These are phyloP conservation scores for Parochlus steinenii DNA, from an alignment of 2,888 invertebrate species.

Conservation along the genomic window DNA sequence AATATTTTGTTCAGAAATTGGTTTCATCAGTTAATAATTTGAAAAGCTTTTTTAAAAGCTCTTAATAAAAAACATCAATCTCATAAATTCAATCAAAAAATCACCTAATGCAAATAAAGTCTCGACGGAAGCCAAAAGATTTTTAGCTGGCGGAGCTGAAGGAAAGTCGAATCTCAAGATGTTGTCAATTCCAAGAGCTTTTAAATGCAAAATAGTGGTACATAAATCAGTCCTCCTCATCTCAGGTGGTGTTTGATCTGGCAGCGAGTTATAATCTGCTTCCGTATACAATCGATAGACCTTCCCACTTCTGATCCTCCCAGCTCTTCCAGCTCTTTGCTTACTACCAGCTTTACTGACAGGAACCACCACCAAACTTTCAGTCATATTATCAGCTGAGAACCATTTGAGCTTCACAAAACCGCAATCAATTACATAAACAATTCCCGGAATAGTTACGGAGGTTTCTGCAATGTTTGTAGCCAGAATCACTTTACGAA, in stretches of 20 bases:
- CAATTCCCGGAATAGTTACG: slow-evolving; percentile 83
- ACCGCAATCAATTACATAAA: slow-evolving; percentile 88
- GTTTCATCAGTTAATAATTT: background rate
- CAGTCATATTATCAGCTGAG: slow-evolving; percentile 66
- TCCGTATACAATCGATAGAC: slow-evolving; percentile 74
- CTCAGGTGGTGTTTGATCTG: slow-evolving; percentile 68
- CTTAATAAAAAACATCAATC: background rate
- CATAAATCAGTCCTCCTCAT: slow-evolving; percentile 82
- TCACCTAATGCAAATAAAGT: slow-evolving; percentile 62
- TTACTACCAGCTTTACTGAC: slow-evolving; percentile 76
- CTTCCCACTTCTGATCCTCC: slow-evolving; percentile 68
- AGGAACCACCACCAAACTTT: slow-evolving; percentile 66
- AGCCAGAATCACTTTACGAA: slow-evolving; percentile 78
- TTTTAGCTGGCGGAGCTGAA: slow-evolving; percentile 79
- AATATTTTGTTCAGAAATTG: too few relatives aligned
- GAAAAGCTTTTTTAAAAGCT: background rate
- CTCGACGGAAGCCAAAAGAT: slow-evolving; percentile 71
- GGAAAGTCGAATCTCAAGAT: slow-evolving; percentile 84
- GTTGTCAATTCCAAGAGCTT: slow-evolving; percentile 88
- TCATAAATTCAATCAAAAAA: background rate
- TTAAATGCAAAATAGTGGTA: slow-evolving; percentile 70
- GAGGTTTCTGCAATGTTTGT: slow-evolving; percentile 97
- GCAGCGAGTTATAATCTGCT: slow-evolving; percentile 51
- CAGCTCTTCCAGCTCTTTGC: slow-evolving; percentile 87
- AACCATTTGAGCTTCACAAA: slow-evolving; percentile 90